Conservation (phyloP, 2,888 invertebrate species). For the Sepioteuthis lessoniana region DNA sequence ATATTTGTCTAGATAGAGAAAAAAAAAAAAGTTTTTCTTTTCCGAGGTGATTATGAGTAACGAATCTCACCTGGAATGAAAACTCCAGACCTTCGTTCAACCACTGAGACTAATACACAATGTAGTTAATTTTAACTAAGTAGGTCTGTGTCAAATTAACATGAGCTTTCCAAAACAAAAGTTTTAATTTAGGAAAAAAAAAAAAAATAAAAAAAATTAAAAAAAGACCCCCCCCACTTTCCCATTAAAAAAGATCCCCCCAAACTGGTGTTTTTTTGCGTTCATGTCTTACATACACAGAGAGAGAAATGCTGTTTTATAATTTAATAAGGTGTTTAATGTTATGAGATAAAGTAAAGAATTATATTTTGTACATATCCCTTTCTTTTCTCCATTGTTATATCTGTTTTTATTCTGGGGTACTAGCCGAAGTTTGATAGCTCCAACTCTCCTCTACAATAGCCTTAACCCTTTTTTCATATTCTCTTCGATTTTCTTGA, state of each 20-base stretch:
- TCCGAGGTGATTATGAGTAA: background rate
- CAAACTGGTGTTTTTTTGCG: background rate
- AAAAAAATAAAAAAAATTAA: background rate
- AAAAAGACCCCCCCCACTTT: no score
- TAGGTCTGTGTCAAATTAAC: background rate
- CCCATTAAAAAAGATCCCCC: no score
- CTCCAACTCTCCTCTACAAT: constrained; percentile 98
- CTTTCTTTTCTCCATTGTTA: background rate
- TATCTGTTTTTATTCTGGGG: background rate
- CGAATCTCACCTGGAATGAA: background rate
- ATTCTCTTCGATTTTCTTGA: constrained; percentile 98
- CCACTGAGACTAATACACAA: background rate
- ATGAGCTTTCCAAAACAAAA: background rate
- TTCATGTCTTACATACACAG: background rate
- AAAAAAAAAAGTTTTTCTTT: background rate
- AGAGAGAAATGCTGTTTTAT: background rate
- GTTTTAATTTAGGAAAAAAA: background rate
- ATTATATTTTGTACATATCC: background rate
- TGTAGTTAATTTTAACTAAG: background rate
- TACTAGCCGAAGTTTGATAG: constrained; percentile 53
- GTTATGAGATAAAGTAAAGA: background rate
- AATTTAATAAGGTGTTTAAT: background rate
- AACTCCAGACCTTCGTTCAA: background rate
- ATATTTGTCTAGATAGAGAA: background rate
- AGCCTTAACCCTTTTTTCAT: constrained; percentile 99